Base-by-base conservation (phyloP, 1,140 invertebrate species). In the Lepidostoma basale region DNA sequence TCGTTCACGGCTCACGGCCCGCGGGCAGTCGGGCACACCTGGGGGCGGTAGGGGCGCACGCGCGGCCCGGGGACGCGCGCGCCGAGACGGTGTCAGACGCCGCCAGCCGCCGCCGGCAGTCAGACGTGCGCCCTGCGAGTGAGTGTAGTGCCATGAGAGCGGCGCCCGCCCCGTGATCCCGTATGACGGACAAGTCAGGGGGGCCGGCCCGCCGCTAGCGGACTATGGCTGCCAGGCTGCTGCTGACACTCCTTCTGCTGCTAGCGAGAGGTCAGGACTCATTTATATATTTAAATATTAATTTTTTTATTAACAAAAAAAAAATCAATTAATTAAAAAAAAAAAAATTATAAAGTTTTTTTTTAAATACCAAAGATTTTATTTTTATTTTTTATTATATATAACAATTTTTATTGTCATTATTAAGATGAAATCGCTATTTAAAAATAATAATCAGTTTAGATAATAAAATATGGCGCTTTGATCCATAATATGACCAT, bases 31-130 rank as follows among this genome's bases (percentile, higher is more conserved):
- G 30, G 6, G 30, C 30, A n/a, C n/a, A n/a, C n/a, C n/a, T 12
- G 23, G 47, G 60, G 26, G 67, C 66, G 47, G 72, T 73, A 68
- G 74, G 74, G 28, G 78, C 74, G 60, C 67, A 3, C 14, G 67
- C 39, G 60, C 59, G 67, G 45, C 26, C 36, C 39, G 44, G 52
- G 56, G 44, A 74, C 78, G 77, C 54, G 60, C 66, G 79, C 77
- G 78, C 78, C 79, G 76, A 77, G 76, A 76, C 77, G 75, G 77
- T 76, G 78, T 76, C 77, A 79, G 75, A 76, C 75, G 77, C 76
- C 73, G 77, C 75, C 77, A 75, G 80, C 77, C 78, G 78, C 78
- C 79, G 78, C 77, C 78, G 75, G 75, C 76, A 74, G 74, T 69
- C 67, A 78, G 74, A 73, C 78, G 49, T 30, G 49, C 28, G 54